phyloP scores from a whole-genome alignment of 2,797 vertebrate species.

The Etheostoma nigrum region DNA sequence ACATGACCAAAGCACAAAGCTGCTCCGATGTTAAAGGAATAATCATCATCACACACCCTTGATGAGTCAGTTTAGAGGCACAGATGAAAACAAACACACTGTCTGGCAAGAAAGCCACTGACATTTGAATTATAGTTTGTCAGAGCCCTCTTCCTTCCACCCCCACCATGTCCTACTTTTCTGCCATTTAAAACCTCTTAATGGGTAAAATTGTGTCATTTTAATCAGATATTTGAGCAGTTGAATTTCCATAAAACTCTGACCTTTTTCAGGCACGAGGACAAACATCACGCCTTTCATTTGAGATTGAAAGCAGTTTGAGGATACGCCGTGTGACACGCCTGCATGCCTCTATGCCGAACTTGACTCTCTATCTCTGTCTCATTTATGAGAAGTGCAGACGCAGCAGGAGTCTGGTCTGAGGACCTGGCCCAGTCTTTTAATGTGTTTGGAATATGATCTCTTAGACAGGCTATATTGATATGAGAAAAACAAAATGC shows the following conservation, averaged over 20 bases:
- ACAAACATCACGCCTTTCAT: slow-evolving; percentile 51
- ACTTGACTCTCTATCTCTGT: slow-evolving; percentile 54
- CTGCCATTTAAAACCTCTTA: slow-evolving; percentile 57
- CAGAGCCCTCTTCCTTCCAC: slow-evolving; percentile 53
- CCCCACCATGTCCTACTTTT: slow-evolving; percentile 57
- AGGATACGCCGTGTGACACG: slow-evolving; percentile 50
- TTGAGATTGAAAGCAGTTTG: slow-evolving; percentile 36
- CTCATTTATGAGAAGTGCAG: slow-evolving; percentile 79
- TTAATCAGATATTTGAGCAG: slow-evolving; percentile 27
- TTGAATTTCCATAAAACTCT: slow-evolving; percentile 31
- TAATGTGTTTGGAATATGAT: slow-evolving; percentile 84
- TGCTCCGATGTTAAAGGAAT: slow-evolving; percentile 36
- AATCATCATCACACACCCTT: slow-evolving; percentile 45
- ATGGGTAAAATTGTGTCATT: slow-evolving; percentile 34
- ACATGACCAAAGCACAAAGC: slow-evolving; percentile 23
- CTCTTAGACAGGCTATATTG: slow-evolving; percentile 62
- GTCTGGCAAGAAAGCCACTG: slow-evolving; percentile 59
- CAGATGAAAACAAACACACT: slow-evolving; percentile 37
- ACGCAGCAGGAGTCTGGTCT: slow-evolving; percentile 58
- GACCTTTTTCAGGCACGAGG: slow-evolving; percentile 21
- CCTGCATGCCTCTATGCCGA: slow-evolving; percentile 37
- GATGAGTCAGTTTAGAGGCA: slow-evolving; percentile 64
- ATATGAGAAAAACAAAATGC: slow-evolving; percentile 69
- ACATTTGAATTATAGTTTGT: slow-evolving; percentile 69
- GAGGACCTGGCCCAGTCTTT: slow-evolving; percentile 63